Evolutionary conservation across 1,140 invertebrate species (phyloP).

Genomic region (Rhopalosiphum padi): DNA sequence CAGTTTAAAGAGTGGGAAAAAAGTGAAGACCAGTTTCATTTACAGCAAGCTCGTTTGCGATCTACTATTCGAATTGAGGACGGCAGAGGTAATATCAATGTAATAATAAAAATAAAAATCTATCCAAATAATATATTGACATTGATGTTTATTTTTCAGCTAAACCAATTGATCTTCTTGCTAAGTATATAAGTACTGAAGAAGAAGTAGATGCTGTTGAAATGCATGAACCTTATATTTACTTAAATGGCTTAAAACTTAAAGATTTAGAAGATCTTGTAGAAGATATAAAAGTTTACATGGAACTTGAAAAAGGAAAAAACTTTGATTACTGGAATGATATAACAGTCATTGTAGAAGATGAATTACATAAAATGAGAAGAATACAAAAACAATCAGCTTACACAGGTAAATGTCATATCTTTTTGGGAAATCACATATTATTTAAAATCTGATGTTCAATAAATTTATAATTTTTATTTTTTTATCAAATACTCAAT

Average conservation of each 20-base stretch:
- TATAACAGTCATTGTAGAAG: conserved; percentile 93
- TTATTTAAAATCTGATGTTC: background rate
- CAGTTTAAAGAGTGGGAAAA: conserved; percentile 94
- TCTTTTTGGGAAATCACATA: background rate
- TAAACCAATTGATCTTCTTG: conserved; percentile 97
- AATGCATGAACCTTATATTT: conserved; percentile 98
- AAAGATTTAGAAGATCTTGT: conserved; percentile 96
- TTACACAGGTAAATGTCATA: conserved; percentile 26
- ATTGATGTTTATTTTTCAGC: conserved; percentile 68
- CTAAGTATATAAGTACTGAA: conserved; percentile 94
- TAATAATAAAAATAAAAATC: background rate
- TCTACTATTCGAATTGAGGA: conserved; percentile 96
- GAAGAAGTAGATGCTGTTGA: conserved; percentile 92
- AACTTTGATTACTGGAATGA: conserved; percentile 97
- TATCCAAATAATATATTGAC: background rate
- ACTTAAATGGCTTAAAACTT: conserved; percentile 89
- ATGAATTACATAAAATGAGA: conserved; percentile 88
- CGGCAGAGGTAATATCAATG: conserved; percentile 68
- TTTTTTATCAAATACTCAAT: background rate
- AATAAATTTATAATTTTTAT: background rate
- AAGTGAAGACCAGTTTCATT: conserved; percentile 93
- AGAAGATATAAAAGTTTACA: conserved; percentile 94
- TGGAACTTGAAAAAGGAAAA: conserved; percentile 82
- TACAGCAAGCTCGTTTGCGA: conserved; percentile 86
- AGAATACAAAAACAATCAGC: conserved; percentile 70